Conservation (phyloP, 2,113 vertebrate genomes). For the Saccopteryx leptura region DNA sequence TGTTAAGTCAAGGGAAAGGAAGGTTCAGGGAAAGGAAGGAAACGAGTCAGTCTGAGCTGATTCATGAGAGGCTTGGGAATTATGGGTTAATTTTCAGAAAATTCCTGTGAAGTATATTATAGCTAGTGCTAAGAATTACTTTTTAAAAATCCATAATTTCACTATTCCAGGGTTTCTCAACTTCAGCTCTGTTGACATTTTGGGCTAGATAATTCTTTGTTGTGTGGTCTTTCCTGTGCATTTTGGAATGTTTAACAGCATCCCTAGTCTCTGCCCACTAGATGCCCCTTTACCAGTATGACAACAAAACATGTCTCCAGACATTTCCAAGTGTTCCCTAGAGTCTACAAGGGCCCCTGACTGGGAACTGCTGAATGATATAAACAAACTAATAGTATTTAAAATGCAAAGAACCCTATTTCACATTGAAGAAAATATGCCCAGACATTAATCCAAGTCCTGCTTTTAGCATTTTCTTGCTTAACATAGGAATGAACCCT, state of each 20-base stretch:
- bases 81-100: background rate
- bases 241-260: background rate
- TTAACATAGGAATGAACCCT: background rate
- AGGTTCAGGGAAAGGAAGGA: background rate
- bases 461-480: background rate
- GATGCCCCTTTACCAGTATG: background rate
- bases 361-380: background rate
- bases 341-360: background rate
- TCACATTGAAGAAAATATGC: conserved; percentile 7
- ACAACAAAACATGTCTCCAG: background rate
- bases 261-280: background rate
- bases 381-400: background rate
- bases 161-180: background rate
- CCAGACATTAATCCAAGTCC: conserved; percentile 30
- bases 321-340: background rate
- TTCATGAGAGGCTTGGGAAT: background rate
- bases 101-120: background rate
- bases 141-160: background rate
- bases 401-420: background rate
- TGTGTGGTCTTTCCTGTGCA: background rate
- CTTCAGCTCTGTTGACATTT: background rate
- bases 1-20: background rate
- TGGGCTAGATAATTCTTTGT: background rate
- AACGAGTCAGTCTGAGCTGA: background rate
- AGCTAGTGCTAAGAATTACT: background rate